Evolutionary conservation across 2,113 vertebrate species (phyloP), one percentile per base, ranked within the genome.

Genomic region (Anser brachyrhynchus): DNA sequence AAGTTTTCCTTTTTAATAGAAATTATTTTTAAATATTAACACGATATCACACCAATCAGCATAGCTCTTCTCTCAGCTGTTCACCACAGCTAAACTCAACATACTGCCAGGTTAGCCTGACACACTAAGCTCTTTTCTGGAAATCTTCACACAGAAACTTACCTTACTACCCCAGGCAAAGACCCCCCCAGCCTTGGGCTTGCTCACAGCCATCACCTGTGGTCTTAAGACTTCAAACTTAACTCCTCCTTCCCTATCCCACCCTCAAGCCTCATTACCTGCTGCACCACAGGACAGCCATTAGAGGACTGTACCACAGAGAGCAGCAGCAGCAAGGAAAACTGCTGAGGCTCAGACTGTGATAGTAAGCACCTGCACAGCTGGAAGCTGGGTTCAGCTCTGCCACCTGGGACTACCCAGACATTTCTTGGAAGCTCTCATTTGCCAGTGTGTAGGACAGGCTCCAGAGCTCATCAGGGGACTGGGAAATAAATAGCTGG

Each of bases 51-150:
- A 67, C 4, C 2, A 3, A 39, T 11, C 26, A 51, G 1, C 4
- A 13, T 9, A 87, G n/a, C 6, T 87, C 11, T 28, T 51, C 26
- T 44, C 13, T 39, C 49, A 39, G 20, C 65, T 57, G 3, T n/a
- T 77, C 55, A 17, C 17, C 7, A 20, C 64, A 57, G 25, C 49
- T 39, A 1, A 0, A 0, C 13, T 8, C 70, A 58, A 9, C 4
- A 2, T 10, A 3, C 55, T 35, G 41, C 26, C n/a, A 41, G 14
- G 11, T 33, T 18, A 57, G 14, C 51, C 59, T 62, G 28, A 4
- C 52, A 65, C 23, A n/a, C 15, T 6, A 4, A 71, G 57, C 5
- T 12, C 1, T 0, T 33, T 65, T 33, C 80, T 58, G 29, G 11
- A 49, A 64, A 54, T 1, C 7, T 2, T 51, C 22, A 55, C 18